Evolutionary conservation across 2,888 invertebrate species (phyloP).

Genomic region (Eupithecia exiguata): DNA sequence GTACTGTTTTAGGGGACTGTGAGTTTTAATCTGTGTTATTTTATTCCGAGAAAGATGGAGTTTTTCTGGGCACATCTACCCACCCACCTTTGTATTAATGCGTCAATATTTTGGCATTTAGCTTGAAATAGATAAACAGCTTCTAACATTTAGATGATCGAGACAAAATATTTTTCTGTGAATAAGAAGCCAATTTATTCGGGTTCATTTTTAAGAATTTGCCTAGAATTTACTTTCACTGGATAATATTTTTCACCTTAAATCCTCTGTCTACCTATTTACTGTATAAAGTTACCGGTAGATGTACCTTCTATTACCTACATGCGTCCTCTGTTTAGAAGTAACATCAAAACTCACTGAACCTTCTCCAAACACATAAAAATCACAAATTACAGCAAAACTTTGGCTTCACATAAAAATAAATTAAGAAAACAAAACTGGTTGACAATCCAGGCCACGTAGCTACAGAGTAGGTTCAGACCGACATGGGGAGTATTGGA

Average conservation of each 20-base stretch:
- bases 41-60: too few species aligned
- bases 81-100: background rate
- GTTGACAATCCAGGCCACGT: conserved; percentile 34
- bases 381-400: background rate
- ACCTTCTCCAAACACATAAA: conserved; percentile 6
- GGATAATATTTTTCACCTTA: background rate
- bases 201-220: background rate
- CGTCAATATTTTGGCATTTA: background rate
- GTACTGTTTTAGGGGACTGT: too few species aligned
- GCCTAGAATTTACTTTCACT: background rate
- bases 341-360: background rate
- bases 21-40: too few species aligned
- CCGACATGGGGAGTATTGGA: conserved; percentile 39
- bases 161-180: background rate
- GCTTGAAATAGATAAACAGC: background rate
- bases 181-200: background rate
- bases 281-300: too few species aligned
- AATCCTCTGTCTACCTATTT: too few species aligned
- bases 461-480: background rate
- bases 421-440: conserved; percentile 28
- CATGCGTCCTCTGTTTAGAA: background rate
- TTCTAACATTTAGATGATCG: background rate
- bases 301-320: background rate
- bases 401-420: conserved; percentile 8
- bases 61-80: too few species aligned